Conservation (phyloP, 35 echinoderm and acorn worm genomes). For the Apostichopus californicus region DNA sequence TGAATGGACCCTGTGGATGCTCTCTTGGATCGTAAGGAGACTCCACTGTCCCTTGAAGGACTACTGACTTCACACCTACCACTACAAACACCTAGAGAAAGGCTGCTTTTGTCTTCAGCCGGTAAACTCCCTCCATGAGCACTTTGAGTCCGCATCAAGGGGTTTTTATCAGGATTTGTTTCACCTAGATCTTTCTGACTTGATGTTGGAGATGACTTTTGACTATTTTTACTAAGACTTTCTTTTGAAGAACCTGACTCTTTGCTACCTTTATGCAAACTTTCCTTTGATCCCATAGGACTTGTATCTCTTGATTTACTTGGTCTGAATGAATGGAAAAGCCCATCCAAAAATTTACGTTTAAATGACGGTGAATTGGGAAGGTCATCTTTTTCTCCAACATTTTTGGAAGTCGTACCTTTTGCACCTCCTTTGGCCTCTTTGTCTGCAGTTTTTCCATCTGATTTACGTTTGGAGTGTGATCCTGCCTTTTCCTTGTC, state of each 20-base stretch:
- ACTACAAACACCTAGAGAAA: conserved; percentile 1
- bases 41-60: conserved; percentile 73
- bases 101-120: conserved; percentile 42
- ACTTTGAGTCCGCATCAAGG: conserved; percentile 89
- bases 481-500: conserved; percentile 74
- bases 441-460: conserved; percentile 59
- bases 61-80: conserved; percentile 34
- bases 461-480: conserved; percentile 33
- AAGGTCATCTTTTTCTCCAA: conserved; percentile 76
- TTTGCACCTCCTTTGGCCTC: conserved; percentile 70
- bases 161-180: conserved; percentile 58
- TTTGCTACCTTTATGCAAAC: conserved; percentile 69
- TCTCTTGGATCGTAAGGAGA: conserved; percentile 73
- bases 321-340: conserved; percentile 95
- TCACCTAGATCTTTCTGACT: conserved; percentile 75
- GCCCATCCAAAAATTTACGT: conserved; percentile 97
- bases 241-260: conserved; percentile 73
- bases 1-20: conserved; percentile 91
- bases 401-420: conserved; percentile 63
- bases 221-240: conserved; percentile 76
- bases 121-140: conserved; percentile 64
- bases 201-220: conserved; percentile 75
- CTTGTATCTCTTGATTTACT: conserved; percentile 88
- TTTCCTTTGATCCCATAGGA: conserved; percentile 94
- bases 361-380: conserved; percentile 89